A percentile compares a stretch with the other conserved stretches of the same genome.
These are phyloP conservation scores for Tricholaema leucomelas DNA, from an alignment of 2,113 vertebrate genomes.

Conservation along the genomic window DNA sequence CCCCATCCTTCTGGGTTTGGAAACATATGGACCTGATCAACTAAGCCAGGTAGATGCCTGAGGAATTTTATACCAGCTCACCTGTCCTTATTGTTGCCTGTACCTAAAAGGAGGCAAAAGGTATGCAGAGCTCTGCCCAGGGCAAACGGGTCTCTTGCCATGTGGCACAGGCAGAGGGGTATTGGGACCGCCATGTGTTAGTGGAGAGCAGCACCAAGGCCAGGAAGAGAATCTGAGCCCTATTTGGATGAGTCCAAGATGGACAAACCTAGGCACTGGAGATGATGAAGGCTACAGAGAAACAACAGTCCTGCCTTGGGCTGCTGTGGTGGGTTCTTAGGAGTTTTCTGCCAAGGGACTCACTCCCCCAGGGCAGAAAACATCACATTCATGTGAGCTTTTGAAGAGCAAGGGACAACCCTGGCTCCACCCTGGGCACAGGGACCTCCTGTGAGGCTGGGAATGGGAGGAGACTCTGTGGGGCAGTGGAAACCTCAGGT, in stretches of 20 bases:
- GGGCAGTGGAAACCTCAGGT: neutral
- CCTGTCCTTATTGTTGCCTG: neutral
- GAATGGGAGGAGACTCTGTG: neutral
- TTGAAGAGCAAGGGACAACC: neutral
- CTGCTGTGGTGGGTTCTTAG: neutral
- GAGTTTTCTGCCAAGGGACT: neutral
- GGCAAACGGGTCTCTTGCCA: neutral
- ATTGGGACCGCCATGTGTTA: fast-evolving
- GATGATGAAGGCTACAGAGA: neutral
- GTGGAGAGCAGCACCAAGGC: neutral
- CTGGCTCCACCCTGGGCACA: neutral
- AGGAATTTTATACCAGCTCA: neutral
- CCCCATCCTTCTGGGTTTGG: neutral
- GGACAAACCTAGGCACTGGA: neutral
- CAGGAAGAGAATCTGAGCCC: neutral
- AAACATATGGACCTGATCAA: fast-evolving
- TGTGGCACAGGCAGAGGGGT: neutral
- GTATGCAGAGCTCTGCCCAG: neutral
- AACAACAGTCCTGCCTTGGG: neutral
- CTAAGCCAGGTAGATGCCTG: neutral
- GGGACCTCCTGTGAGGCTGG: neutral
- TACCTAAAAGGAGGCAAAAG: neutral
- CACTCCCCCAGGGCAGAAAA: neutral
- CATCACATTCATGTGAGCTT: fast-evolving
- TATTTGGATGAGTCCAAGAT: neutral